Conservation (phyloP, 2,888 invertebrate genomes). For the Pocota personata region DNA sequence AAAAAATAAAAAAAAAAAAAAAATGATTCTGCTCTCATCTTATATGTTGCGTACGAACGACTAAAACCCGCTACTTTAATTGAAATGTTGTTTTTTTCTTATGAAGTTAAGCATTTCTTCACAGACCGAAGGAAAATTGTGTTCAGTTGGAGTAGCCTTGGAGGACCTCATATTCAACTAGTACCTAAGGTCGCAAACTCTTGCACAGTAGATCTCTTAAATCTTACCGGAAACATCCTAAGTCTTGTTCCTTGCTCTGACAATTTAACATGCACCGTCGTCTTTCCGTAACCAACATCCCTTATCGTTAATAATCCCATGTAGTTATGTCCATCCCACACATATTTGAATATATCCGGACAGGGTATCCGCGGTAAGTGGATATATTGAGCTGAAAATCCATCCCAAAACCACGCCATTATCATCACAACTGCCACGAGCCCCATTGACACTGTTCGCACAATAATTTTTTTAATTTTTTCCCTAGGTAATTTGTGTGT, state of each 20-base stretch:
- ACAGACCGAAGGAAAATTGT: too few relatives aligned
- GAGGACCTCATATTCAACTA: too few relatives aligned
- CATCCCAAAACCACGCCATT: background rate
- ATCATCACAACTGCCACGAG: conserved; percentile 1
- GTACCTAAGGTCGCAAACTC: too few relatives aligned
- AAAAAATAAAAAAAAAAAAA: too few relatives aligned
- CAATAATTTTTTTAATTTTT: conserved; percentile 4
- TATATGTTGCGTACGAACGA: too few relatives aligned
- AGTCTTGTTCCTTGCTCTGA: conserved; percentile 51
- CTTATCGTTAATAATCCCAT: conserved; percentile 39
- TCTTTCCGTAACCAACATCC: conserved; percentile 32
- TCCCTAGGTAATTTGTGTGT: background rate
- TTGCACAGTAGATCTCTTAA: too few relatives aligned
- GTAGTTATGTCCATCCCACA: background rate
- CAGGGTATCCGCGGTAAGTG: conserved; percentile 26
- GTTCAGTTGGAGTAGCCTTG: too few relatives aligned
- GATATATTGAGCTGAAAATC: conserved; percentile 13
- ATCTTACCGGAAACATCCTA: conserved; percentile 47
- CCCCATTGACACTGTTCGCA: background rate
- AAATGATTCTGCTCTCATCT: too few relatives aligned
- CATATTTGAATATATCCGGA: conserved; percentile 44
- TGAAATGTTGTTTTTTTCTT: too few relatives aligned
- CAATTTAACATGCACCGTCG: conserved; percentile 34
- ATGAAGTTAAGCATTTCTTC: too few relatives aligned
- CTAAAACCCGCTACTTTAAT: too few relatives aligned